A percentile compares a stretch with the other conserved stretches of the same genome.
Evolutionary conservation across 2,113 vertebrate species (phyloP).

Genomic region (Malurus melanocephalus): DNA sequence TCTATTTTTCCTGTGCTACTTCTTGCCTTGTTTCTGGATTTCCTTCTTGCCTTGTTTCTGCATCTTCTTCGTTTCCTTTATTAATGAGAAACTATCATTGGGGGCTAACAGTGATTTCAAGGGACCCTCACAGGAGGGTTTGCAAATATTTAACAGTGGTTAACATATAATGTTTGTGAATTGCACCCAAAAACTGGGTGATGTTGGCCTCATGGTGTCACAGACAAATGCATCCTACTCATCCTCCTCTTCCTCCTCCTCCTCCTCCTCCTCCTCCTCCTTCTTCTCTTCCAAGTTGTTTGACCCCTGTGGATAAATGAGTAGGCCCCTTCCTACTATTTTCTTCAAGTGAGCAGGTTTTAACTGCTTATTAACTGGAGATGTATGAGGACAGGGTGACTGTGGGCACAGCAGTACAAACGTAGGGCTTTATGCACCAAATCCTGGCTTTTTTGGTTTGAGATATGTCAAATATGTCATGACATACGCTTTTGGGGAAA

Average conservation of each 20-base stretch:
- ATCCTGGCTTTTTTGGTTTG: neutral
- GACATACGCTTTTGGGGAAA: neutral
- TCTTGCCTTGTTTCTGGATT: neutral
- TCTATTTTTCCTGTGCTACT: neutral
- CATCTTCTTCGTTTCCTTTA: neutral
- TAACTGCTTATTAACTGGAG: neutral
- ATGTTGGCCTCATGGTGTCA: neutral
- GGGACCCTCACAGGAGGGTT: neutral
- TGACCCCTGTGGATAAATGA: neutral
- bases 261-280: neutral
- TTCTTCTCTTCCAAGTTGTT: neutral
- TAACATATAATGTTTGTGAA: neutral
- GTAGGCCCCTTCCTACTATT: neutral
- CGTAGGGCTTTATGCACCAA: neutral
- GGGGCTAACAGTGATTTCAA: neutral
- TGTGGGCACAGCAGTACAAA: neutral
- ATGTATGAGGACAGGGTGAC: neutral
- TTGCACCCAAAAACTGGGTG: neutral
- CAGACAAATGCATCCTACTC: neutral
- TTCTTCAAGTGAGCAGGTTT: neutral
- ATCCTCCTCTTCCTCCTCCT: neutral
- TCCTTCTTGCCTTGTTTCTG: neutral
- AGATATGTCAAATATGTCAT: neutral
- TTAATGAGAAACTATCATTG: neutral
- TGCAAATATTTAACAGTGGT: neutral